These are phyloP conservation scores for Diplodus sargus DNA, from an alignment of 2,797 vertebrate genomes.

Conservation along the genomic window DNA sequence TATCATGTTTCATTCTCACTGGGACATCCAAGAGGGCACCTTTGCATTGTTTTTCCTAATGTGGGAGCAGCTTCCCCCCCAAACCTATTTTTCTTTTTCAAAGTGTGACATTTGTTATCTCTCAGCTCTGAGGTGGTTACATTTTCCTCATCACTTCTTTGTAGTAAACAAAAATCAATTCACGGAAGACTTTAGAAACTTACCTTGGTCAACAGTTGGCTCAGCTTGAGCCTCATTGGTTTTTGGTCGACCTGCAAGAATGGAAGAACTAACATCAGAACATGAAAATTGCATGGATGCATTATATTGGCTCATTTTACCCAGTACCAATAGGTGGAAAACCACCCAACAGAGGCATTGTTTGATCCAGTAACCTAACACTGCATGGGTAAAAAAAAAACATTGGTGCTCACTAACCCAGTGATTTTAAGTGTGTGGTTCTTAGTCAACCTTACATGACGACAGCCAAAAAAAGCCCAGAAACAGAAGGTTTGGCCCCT, in stretches of 20 bases:
- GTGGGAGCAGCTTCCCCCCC: no score
- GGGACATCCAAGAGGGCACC: no score
- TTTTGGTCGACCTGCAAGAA: conserved; percentile 44
- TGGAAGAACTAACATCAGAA: conserved; percentile 11
- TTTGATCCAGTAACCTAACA: neutral
- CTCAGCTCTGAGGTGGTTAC: no score
- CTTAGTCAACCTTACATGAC: no score
- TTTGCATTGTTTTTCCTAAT: no score
- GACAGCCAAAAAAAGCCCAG: no score
- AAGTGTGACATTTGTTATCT: no score
- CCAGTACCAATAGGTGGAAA: neutral
- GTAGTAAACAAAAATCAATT: neutral
- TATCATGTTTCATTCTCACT: no score
- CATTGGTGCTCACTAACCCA: neutral
- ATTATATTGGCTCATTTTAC: neutral
- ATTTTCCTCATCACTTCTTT: no score
- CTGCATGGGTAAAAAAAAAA: neutral
- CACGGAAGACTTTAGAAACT: conserved; percentile 3
- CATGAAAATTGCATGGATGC: no score
- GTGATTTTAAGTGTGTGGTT: no score
- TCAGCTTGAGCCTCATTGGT: conserved; percentile 1
- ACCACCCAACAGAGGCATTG: neutral
- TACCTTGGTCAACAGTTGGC: conserved; percentile 28
- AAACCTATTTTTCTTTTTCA: no score
- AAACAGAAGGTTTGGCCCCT: neutral